These are phyloP conservation scores for Drosophila helvetica DNA, from an alignment of 2,888 invertebrate genomes.

Conservation along the genomic window DNA sequence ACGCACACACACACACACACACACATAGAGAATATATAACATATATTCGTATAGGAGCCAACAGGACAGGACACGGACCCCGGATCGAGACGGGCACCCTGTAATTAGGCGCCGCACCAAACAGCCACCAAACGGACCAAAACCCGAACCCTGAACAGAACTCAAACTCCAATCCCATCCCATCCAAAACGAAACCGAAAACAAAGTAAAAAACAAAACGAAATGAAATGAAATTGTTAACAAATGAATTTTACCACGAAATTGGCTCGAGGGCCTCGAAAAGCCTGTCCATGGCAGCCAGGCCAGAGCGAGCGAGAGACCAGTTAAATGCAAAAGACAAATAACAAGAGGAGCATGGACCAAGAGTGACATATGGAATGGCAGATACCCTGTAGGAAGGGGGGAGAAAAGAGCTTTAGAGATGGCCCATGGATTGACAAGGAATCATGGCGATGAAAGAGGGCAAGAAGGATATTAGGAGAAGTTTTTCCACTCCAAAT, in stretches of 20 bases:
- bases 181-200: constrained; percentile 26
- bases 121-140: constrained; percentile 1
- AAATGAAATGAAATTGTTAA: constrained; percentile 75
- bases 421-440: no score
- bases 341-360: constrained; percentile 57
- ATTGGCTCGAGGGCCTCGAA: constrained; percentile 64
- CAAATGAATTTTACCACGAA: constrained; percentile 73
- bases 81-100: constrained; percentile 55
- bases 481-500: no score
- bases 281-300: constrained; percentile 16
- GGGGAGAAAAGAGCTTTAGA: no score
- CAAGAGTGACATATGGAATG: neutral
- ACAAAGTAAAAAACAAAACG: constrained; percentile 29
- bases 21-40: neutral
- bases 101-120: constrained; percentile 74
- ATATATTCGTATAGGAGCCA: constrained; percentile 5
- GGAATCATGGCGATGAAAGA: no score
- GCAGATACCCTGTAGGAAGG: constrained; percentile 8
- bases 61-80: constrained; percentile 25
- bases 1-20: constrained; percentile 17
- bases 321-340: constrained; percentile 71
- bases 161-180: constrained; percentile 22
- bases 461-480: no score
- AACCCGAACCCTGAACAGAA: constrained; percentile 7
- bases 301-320: constrained; percentile 16